Conservation (phyloP, 1,140 invertebrate genomes). For the Chironomus tepperi region DNA sequence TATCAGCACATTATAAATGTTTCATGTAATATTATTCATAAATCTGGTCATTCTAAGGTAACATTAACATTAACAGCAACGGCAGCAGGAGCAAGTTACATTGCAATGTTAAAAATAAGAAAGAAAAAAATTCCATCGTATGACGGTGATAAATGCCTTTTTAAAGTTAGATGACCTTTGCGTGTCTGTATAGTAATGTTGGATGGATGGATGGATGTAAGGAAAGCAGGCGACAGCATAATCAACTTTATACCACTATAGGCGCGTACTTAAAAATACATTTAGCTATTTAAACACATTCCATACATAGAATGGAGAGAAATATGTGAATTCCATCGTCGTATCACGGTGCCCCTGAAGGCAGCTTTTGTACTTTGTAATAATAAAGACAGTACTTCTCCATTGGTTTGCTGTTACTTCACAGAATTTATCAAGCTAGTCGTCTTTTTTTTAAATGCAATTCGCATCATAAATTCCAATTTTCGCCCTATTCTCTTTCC, state of each 20-base stretch:
- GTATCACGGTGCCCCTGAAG: neutral
- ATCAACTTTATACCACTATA: conserved; percentile 14
- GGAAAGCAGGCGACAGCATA: neutral
- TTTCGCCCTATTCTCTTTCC: neutral
- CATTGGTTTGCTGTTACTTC: neutral
- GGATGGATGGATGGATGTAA: neutral
- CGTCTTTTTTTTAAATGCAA: neutral
- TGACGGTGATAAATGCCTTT: neutral
- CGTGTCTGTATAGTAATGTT: neutral
- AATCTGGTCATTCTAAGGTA: too few relatives aligned
- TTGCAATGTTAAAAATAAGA: too few relatives aligned
- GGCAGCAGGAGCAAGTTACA: too few relatives aligned
- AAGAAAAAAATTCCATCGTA: too few relatives aligned
- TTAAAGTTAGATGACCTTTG: conserved; percentile 13
- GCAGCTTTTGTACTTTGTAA: neutral
- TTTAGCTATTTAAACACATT: conserved; percentile 14
- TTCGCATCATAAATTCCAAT: conserved; percentile 22
- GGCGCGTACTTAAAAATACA: conserved; percentile 1
- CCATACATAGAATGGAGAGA: neutral
- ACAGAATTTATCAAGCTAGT: too few relatives aligned
- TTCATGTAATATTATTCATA: too few relatives aligned
- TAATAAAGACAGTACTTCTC: neutral
- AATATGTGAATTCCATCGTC: conserved; percentile 3
- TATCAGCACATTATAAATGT: too few relatives aligned
- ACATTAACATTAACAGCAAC: too few relatives aligned